Conservation (phyloP, 2,113 vertebrate species). For the Gracilinanus agilis region DNA sequence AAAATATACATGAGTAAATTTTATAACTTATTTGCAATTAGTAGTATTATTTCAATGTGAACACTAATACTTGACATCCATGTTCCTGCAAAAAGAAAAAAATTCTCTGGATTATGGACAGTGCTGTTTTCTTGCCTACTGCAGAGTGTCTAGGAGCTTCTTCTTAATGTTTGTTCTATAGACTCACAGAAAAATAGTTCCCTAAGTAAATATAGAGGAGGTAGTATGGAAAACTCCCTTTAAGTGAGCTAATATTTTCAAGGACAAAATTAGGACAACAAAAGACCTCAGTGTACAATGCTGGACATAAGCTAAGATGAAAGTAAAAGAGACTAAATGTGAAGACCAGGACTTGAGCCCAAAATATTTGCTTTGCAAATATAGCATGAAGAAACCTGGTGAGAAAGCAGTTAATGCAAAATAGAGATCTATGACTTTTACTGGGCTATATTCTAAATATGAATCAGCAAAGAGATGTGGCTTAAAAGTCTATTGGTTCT, state of each 20-base stretch:
- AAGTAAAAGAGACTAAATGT: neutral
- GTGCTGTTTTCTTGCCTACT: conserved; percentile 33
- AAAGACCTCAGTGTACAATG: neutral
- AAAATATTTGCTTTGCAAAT: neutral
- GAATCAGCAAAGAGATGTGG: neutral
- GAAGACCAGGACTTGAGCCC: neutral
- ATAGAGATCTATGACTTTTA: neutral
- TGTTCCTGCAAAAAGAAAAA: conserved; percentile 52
- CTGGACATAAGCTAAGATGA: neutral
- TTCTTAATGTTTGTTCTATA: neutral
- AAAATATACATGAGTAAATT: conserved; percentile 53
- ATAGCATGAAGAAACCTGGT: neutral
- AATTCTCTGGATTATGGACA: conserved; percentile 41
- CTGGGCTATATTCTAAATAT: neutral
- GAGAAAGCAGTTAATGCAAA: neutral
- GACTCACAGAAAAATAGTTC: conserved; percentile 40
- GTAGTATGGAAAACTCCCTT: conserved; percentile 12
- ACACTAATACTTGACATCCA: conserved; percentile 60
- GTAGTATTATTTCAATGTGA: conserved; percentile 63
- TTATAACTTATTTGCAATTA: conserved; percentile 60
- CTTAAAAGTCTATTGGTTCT: neutral
- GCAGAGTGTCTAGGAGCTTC: neutral
- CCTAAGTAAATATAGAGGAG: neutral
- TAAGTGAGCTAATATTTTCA: neutral
- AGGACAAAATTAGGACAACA: neutral